phyloP scores from a whole-genome alignment of 2,113 vertebrate species.

The Coturnix japonica region DNA sequence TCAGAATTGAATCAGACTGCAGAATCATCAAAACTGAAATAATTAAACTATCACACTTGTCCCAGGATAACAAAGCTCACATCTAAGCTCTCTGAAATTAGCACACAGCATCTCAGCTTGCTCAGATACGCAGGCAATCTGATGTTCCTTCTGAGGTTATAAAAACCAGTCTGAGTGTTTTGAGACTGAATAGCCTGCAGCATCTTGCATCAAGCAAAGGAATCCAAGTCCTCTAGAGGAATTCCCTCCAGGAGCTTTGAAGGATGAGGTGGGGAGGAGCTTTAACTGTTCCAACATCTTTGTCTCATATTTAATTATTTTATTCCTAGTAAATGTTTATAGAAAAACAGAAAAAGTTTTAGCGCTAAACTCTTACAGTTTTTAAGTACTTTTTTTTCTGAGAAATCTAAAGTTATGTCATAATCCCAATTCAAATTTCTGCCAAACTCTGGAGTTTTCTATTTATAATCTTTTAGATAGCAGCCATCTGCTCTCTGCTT shows the following conservation, averaged over 20 bases:
- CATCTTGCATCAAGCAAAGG: background rate
- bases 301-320: background rate
- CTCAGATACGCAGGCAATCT: background rate
- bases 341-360: background rate
- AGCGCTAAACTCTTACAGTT: background rate
- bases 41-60: background rate
- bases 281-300: background rate
- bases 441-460: background rate
- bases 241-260: background rate
- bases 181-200: background rate
- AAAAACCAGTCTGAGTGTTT: background rate
- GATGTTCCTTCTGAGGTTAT: background rate
- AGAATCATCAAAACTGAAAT: background rate
- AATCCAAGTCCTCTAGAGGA: background rate
- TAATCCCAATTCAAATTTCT: background rate
- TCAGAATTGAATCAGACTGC: background rate
- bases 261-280: background rate
- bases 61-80: background rate
- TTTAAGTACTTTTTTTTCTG: background rate
- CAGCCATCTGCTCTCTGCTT: background rate
- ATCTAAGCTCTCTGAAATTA: background rate
- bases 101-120: background rate
- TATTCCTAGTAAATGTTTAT: background rate
- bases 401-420: background rate
- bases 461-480: background rate